A percentile compares a stretch with the other conserved stretches of the same genome.
These are phyloP conservation scores for Phengaris alcon DNA, from an alignment of 2,888 invertebrate genomes.

Conservation along the genomic window DNA sequence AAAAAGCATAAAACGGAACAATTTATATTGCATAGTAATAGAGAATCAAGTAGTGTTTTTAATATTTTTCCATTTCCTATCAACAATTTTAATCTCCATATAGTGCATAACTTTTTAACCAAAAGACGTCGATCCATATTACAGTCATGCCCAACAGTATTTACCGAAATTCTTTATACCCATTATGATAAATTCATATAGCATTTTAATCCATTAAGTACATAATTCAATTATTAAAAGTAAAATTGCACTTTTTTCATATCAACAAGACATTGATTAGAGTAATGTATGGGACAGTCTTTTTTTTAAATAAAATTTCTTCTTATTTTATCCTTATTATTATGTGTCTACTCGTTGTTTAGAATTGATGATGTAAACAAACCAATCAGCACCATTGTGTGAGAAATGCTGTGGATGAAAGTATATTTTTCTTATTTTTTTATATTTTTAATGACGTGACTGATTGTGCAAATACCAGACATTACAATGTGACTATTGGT, in stretches of 20 bases:
- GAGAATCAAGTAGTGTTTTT: background rate
- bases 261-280: background rate
- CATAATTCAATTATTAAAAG: background rate
- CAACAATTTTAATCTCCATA: background rate
- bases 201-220: background rate
- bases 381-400: background rate
- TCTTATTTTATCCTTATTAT: background rate
- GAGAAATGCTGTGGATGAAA: background rate
- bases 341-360: background rate
- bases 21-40: conserved; percentile 28
- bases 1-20: background rate
- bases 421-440: background rate
- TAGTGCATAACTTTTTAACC: background rate
- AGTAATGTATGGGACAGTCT: background rate
- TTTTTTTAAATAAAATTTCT: background rate
- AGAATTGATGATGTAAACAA: background rate
- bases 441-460: background rate
- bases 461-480: conserved; percentile 8
- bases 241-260: background rate
- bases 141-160: background rate
- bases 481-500: conserved; percentile 4
- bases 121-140: background rate
- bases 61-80: background rate
- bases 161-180: background rate
- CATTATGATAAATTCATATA: background rate